These are phyloP conservation scores for Catamblyrhynchus diadema DNA, from an alignment of 2,797 vertebrate species.

Conservation along the genomic window DNA sequence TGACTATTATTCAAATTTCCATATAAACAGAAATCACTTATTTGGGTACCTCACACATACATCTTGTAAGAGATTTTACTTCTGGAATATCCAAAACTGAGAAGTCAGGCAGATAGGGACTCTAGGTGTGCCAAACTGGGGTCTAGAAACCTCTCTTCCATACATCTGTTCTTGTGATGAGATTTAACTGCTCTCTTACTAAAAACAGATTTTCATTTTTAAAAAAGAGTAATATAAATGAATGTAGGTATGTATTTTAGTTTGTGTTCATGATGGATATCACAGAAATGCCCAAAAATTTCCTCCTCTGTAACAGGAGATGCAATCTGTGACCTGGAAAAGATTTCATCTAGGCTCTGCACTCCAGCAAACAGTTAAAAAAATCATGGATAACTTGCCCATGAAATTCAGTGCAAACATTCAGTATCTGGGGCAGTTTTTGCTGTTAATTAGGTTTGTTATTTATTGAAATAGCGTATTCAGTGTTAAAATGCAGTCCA, in stretches of 20 bases:
- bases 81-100: neutral
- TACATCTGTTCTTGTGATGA: neutral
- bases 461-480: neutral
- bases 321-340: neutral
- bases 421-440: neutral
- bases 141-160: neutral
- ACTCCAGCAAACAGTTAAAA: neutral
- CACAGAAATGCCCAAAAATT: neutral
- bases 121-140: neutral
- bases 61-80: neutral
- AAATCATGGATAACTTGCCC: neutral
- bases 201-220: neutral
- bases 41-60: neutral
- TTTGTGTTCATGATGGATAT: neutral
- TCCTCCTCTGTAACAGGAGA: neutral
- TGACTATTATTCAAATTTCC: neutral
- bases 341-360: neutral
- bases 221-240: neutral
- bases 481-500: neutral
- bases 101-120: neutral
- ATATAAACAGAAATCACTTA: neutral
- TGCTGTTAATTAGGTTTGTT: neutral
- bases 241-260: neutral
- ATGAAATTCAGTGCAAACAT: neutral
- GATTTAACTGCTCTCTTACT: neutral